A percentile compares a stretch with the other conserved stretches of the same genome.
Evolutionary conservation across 2,113 vertebrate genomes (phyloP).

Genomic region (Notiomystis cincta): DNA sequence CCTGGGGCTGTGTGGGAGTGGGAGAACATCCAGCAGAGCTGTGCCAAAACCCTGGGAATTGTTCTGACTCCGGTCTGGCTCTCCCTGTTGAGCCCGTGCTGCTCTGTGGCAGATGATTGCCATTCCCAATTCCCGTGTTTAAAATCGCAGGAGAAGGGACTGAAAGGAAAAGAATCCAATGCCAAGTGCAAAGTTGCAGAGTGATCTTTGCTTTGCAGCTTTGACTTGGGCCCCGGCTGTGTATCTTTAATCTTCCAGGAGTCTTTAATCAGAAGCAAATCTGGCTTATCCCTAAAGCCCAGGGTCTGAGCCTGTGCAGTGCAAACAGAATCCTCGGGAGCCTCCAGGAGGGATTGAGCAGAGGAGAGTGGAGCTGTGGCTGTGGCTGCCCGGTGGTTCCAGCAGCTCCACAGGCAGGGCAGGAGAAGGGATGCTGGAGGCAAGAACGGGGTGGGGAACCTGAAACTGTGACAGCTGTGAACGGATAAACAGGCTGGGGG

Average conservation of each 20-base stretch:
- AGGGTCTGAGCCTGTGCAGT: neutral
- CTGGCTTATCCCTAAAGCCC: conserved; percentile 53
- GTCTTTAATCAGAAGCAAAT: conserved; percentile 58
- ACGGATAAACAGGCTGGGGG: neutral
- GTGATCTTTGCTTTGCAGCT: conserved; percentile 57
- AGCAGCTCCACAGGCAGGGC: neutral
- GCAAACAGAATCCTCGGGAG: neutral
- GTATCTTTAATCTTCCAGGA: conserved; percentile 54
- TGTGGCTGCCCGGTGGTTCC: neutral
- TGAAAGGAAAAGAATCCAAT: neutral
- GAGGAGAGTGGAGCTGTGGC: neutral
- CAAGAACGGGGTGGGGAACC: neutral
- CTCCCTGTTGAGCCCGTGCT: neutral
- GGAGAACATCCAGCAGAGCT: neutral
- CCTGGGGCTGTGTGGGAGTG: neutral
- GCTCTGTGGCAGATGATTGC: neutral
- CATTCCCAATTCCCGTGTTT: neutral
- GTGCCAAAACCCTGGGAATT: neutral
- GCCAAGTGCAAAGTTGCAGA: neutral
- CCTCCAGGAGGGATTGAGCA: neutral
- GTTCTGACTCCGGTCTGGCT: neutral
- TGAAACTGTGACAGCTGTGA: neutral
- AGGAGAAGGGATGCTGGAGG: neutral
- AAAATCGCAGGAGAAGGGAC: neutral
- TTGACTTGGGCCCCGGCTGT: conserved; percentile 13